These are phyloP conservation scores for Hippoglossus stenolepis DNA, from an alignment of 2,113 vertebrate species.

Conservation along the genomic window DNA sequence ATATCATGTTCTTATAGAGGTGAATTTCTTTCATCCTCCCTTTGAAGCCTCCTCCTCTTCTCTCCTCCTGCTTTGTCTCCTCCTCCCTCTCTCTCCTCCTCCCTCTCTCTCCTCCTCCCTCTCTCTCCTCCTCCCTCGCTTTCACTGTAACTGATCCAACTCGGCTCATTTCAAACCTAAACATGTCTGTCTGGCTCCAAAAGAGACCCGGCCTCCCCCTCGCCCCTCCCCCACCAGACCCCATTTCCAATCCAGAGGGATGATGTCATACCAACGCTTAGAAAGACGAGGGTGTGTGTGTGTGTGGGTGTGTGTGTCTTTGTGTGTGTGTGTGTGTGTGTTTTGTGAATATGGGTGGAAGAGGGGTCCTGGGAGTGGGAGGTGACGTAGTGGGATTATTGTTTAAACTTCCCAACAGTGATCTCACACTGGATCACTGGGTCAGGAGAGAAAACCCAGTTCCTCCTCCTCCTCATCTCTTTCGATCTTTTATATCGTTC, in stretches of 20 bases:
- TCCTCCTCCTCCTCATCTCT: not conserved
- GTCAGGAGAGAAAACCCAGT: constrained; percentile 20
- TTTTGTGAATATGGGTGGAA: constrained; percentile 16
- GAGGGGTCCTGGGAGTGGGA: constrained; percentile 61
- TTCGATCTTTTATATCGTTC: not conserved
- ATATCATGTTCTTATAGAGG: not conserved
- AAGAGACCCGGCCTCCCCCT: constrained; percentile 61
- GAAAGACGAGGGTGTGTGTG: constrained; percentile 52
- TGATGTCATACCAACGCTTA: constrained; percentile 84
- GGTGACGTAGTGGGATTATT: constrained; percentile 67
- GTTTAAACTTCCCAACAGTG: constrained; percentile 66
- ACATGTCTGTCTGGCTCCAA: constrained; percentile 78
- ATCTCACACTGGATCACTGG: constrained; percentile 51
- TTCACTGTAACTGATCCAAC: constrained; percentile 73
- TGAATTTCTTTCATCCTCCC: constrained; percentile 3
- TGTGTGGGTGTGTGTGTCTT: constrained; percentile 22
- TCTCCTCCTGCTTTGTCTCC: constrained; percentile 30
- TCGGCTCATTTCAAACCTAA: constrained; percentile 77
- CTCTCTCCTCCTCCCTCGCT: not conserved
- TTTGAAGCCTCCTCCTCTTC: constrained; percentile 24
- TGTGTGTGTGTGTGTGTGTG: not conserved
- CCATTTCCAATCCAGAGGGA: constrained; percentile 78
- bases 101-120: constrained; percentile 30
- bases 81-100: not conserved
- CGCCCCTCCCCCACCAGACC: constrained; percentile 67